Evolutionary conservation across 2,113 vertebrate genomes (phyloP).

Genomic region (Thryonomys swinderianus): DNA sequence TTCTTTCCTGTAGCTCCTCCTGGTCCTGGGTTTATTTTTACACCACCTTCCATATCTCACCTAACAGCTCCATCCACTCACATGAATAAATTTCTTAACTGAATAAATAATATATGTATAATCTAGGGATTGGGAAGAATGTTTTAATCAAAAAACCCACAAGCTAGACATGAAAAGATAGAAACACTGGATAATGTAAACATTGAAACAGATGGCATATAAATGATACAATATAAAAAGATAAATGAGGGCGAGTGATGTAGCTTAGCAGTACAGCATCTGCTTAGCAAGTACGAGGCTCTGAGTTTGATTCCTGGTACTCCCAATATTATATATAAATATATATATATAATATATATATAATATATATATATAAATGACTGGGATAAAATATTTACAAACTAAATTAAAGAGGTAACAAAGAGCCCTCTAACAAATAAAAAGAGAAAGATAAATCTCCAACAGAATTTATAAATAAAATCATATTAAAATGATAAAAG

Average conservation of each 20-base stretch:
- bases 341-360: too few relatives aligned
- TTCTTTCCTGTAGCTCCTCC: not conserved
- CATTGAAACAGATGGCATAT: not conserved
- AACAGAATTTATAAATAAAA: not conserved
- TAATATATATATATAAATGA: not conserved
- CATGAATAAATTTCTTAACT: too few relatives aligned
- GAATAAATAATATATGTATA: not conserved
- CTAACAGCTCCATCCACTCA: not conserved
- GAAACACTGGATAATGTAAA: not conserved
- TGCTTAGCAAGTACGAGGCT: too few relatives aligned
- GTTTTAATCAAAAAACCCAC: not conserved
- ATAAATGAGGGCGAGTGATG: not conserved
- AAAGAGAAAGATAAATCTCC: not conserved
- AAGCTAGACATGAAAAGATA: not conserved
- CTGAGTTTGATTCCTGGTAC: too few relatives aligned
- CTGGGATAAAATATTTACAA: slow-evolving; percentile 12
- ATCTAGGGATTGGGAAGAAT: not conserved
- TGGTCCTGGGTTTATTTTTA: not conserved
- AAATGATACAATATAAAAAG: not conserved
- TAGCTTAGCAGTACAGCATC: too few relatives aligned
- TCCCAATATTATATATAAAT: too few relatives aligned
- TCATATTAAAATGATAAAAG: not conserved
- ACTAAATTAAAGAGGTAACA: not conserved
- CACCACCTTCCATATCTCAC: not conserved
- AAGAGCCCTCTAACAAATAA: not conserved